Evolutionary conservation across 2,113 vertebrate genomes (phyloP).

Genomic region (Montifringilla adamsi): DNA sequence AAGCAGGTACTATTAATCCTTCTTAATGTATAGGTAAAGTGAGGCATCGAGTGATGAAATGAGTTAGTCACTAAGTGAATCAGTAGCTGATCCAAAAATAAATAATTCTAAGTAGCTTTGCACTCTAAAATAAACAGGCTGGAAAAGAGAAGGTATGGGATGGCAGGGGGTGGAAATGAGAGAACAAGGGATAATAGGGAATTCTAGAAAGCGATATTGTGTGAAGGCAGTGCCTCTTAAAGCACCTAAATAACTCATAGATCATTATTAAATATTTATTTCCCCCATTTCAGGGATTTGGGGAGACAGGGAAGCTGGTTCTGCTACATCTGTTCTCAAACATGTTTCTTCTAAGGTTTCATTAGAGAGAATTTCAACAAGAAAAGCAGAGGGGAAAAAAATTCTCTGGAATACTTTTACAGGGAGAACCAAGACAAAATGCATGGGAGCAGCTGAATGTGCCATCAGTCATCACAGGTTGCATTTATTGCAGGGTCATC

Average conservation of each 20-base stretch:
- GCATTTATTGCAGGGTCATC: fast-evolving
- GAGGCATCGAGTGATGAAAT: slow-evolving; percentile 55
- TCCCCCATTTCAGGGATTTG: neutral
- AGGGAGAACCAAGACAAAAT: neutral
- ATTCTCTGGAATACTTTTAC: neutral
- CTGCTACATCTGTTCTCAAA: neutral
- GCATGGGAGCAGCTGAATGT: neutral
- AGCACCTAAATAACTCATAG: neutral
- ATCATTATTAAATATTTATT: neutral
- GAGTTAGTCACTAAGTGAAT: slow-evolving; percentile 52
- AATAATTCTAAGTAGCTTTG: slow-evolving; percentile 52
- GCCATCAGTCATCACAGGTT: neutral
- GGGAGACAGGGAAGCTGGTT: neutral
- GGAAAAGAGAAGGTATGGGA: neutral
- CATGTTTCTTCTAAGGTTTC: neutral
- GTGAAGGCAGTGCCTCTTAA: neutral
- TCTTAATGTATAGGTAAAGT: slow-evolving; percentile 63
- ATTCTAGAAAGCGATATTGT: neutral
- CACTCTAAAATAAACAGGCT: slow-evolving; percentile 42
- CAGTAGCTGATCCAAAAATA: slow-evolving; percentile 61
- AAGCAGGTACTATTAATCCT: slow-evolving; percentile 58
- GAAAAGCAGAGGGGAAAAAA: neutral
- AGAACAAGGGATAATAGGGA: neutral
- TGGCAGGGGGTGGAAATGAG: neutral
- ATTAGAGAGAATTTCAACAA: neutral